Base-by-base conservation (phyloP, 1,140 invertebrate species). In the Nebria ingens region DNA sequence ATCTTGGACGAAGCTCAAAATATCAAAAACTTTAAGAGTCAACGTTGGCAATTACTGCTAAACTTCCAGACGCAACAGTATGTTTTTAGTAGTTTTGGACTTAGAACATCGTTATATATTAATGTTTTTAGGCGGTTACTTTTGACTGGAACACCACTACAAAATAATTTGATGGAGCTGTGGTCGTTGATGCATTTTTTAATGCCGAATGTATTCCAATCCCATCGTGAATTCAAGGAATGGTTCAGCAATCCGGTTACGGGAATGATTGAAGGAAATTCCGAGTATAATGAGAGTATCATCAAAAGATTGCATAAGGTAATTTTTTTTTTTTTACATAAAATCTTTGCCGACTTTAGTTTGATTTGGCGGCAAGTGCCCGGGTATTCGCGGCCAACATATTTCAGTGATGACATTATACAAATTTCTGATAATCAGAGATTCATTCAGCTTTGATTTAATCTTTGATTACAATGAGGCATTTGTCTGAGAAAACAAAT, bases 101-200 rank as follows among this genome's bases (percentile, higher is more conserved):
- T 25, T 51, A 34, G n/a, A n/a, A n/a, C n/a, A n/a, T n/a, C n/a
- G n/a, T n/a, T n/a, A n/a, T n/a, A n/a, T n/a, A 49, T 57, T 56
- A 61, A 56, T 57, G 61, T 56, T 75, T 69, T 34, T 68, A 89
- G 93, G 59, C 82, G 97, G 42, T 75, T 99, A 38, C 75, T 99
- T 50, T 75, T 99, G 59, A 99, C 97, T 45, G 97, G 97, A 59
- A 99, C 97, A 23, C 97, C 97, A 21, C 79, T 99, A 56, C 97
- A 99, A 76, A 99, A 99, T 72, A 97, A 93, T 74, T 74, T 99
- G 55, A 97, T 98, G 92, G 97, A 99, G 76, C 75, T 99, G 53
- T 99, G 97, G 97, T 98, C 97, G 2, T 73, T 99, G 12, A 97
- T 99, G 94, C 97, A 99, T 77, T 99, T 99, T 76, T 79, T 99